These are phyloP conservation scores for Heloderma charlesbogerti DNA, from an alignment of 2,113 vertebrate genomes.

Conservation along the genomic window DNA sequence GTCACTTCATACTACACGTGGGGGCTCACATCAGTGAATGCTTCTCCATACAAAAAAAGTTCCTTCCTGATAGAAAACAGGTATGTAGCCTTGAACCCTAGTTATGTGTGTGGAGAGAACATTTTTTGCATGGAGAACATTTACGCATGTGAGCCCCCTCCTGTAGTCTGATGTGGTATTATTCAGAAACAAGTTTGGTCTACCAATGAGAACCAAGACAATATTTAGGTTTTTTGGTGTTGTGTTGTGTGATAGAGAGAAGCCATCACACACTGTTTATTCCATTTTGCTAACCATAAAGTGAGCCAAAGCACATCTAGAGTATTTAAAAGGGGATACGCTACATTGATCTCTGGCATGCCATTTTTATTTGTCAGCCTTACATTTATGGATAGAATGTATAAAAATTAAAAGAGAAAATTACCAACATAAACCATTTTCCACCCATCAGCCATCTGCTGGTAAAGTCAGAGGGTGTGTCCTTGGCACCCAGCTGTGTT, in stretches of 20 bases:
- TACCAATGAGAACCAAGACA: background rate
- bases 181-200: background rate
- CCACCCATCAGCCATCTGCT: background rate
- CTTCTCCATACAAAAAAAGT: background rate
- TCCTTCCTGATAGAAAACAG: background rate
- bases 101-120: background rate
- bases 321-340: background rate
- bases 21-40: background rate
- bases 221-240: background rate
- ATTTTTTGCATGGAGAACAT: background rate
- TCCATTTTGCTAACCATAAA: background rate
- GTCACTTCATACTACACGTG: background rate
- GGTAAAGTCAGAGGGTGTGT: background rate
- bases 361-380: background rate
- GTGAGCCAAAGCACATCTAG: background rate
- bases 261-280: background rate
- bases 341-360: background rate
- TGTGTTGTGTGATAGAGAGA: background rate
- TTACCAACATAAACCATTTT: background rate
- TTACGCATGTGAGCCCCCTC: background rate
- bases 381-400: background rate
- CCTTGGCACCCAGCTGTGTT: background rate
- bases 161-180: background rate
- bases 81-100: background rate
- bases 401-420: background rate